phyloP scores from a whole-genome alignment of 2,888 invertebrate genomes.

The Lasioglossum malachurum region DNA sequence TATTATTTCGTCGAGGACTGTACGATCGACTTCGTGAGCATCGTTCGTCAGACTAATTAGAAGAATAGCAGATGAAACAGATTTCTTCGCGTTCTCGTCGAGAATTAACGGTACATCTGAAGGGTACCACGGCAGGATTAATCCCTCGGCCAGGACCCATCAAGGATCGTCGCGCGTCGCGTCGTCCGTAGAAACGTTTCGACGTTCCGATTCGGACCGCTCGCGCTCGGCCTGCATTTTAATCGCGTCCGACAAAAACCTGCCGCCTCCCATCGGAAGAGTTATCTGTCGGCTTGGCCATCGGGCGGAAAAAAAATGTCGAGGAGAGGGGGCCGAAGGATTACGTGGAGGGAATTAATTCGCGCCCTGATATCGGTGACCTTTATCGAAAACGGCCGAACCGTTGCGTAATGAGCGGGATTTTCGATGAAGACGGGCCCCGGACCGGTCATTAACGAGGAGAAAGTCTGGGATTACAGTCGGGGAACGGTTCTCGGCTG shows the following conservation, averaged over 20 bases:
- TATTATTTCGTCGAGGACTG: too few relatives aligned
- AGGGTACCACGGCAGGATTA: neutral
- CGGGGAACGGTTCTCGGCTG: constrained; percentile 29
- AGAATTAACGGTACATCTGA: neutral
- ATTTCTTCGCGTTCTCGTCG: neutral
- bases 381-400: constrained; percentile 25
- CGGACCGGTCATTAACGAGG: constrained; percentile 46
- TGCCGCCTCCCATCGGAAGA: neutral
- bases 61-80: neutral
- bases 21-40: neutral
- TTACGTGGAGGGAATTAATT: constrained; percentile 44
- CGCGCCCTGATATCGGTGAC: constrained; percentile 23
- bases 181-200: neutral
- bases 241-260: constrained; percentile 43
- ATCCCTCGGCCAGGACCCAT: neutral
- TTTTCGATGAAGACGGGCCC: constrained; percentile 50
- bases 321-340: neutral
- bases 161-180: neutral
- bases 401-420: constrained; percentile 19
- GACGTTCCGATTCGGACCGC: neutral
- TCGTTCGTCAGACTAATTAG: neutral
- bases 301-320: neutral
- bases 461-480: constrained; percentile 57
- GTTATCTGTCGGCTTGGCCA: neutral
- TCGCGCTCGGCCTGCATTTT: constrained; percentile 29